Base-by-base conservation (phyloP, 2,888 invertebrate genomes). In the Hyalella azteca region DNA sequence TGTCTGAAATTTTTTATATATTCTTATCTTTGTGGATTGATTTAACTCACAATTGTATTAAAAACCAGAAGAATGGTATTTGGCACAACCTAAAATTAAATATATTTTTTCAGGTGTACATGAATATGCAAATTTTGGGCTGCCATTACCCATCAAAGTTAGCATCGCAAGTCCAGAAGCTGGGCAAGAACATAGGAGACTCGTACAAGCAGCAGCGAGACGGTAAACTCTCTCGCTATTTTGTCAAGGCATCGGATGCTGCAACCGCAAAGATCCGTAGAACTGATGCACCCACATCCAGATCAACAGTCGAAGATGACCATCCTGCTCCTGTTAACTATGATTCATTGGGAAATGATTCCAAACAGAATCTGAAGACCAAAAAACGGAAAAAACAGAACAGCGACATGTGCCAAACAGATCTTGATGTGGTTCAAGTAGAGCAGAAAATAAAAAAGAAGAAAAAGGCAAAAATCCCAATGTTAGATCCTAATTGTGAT, bases 71-170 rank as follows among this genome's bases (percentile, higher is more conserved):
- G n/a, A n/a, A n/a, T n/a, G n/a, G n/a, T n/a, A n/a, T n/a, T n/a
- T n/a, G n/a, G n/a, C n/a, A n/a, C n/a, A n/a, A n/a, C n/a, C n/a
- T n/a, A n/a, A n/a, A n/a, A n/a, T n/a, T n/a, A n/a, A n/a, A n/a
- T 5, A 29, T 15, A 22, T 59, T 19, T 32, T 32, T n/a, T 5
- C 66, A 66, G 88, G 92, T 95, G n/a, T 97, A 95, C 87, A 93
- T 93, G 0, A 98, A 97, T 87, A 91, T 96, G 3, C 94, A 95
- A 87, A 91, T 95, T 85, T 89, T 95, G 85, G 95, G 95, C 77
- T 95, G 95, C 91, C 80, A 60, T 78, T 83, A 77, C 50, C 77
- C 77, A 15, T 15, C 54, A 5, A 9, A 19, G 3, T 15, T 54
- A 4, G 22, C 45, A n/a, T n/a, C 4, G 29, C 26, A 48, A 39